These are phyloP conservation scores for Dinothrombium tinctorium DNA, from an alignment of 1,140 invertebrate species.

Conservation along the genomic window DNA sequence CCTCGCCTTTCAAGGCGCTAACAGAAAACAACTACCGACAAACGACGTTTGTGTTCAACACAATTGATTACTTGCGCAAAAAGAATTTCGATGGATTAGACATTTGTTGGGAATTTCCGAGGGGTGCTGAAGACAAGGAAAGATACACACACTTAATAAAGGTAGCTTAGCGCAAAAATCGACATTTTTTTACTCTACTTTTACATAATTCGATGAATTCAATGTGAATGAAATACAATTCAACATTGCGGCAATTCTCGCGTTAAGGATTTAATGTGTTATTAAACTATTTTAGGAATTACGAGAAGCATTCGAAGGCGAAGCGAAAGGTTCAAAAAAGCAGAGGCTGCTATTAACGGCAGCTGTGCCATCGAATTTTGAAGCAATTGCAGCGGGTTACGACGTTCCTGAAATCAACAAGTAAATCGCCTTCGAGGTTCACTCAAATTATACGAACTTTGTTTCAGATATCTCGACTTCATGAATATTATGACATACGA, in stretches of 20 bases:
- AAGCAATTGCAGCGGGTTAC: conserved; percentile 65
- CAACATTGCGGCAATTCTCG: no score
- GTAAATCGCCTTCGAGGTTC: conserved; percentile 25
- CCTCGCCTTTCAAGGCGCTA: conserved; percentile 53
- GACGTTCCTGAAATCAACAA: conserved; percentile 81
- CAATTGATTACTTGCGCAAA: conserved; percentile 69
- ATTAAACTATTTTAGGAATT: no score
- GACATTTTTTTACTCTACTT: no score
- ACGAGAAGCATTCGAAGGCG: conserved; percentile 64
- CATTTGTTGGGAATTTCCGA: conserved; percentile 87
- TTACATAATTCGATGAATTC: no score
- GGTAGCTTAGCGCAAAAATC: no score
- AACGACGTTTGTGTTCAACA: conserved; percentile 83
- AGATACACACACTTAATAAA: conserved; percentile 19
- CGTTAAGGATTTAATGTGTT: no score
- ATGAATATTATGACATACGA: conserved; percentile 21
- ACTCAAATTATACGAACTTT: background rate
- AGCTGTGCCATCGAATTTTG: conserved; percentile 71
- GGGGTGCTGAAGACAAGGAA: conserved; percentile 48
- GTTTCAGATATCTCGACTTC: conserved; percentile 21
- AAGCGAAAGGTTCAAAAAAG: conserved; percentile 42
- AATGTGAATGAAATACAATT: no score
- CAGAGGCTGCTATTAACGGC: conserved; percentile 60
- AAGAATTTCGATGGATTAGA: conserved; percentile 86
- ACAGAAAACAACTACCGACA: conserved; percentile 54